phyloP scores from a whole-genome alignment of 2,888 invertebrate genomes.

The Lycophotia porphyrea region DNA sequence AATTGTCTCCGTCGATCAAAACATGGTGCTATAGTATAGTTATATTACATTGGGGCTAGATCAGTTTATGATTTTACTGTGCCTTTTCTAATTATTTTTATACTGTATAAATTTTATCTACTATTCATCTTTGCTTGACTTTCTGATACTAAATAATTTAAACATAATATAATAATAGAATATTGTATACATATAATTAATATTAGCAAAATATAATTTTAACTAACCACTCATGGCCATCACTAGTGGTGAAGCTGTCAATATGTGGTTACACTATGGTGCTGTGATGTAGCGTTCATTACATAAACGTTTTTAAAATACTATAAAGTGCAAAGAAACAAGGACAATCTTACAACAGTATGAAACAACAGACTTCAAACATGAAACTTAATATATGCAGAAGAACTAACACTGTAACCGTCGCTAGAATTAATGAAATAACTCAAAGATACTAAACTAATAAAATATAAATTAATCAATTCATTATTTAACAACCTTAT shows the following conservation, averaged over 20 bases:
- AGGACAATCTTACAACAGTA: slow-evolving; percentile 58
- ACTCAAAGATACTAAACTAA: slow-evolving; percentile 39
- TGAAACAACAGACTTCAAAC: slow-evolving; percentile 59
- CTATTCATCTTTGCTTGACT: background rate
- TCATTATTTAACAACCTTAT: slow-evolving; percentile 47
- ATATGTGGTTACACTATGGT: slow-evolving; percentile 9
- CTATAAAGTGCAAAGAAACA: slow-evolving; percentile 38
- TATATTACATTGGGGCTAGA: slow-evolving; percentile 46
- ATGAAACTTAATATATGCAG: slow-evolving; percentile 45
- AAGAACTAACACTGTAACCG: slow-evolving; percentile 20
- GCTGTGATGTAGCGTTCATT: slow-evolving; percentile 7
- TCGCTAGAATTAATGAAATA: slow-evolving; percentile 28
- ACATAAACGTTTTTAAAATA: slow-evolving; percentile 22
- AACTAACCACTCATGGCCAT: background rate
- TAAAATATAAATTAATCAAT: slow-evolving; percentile 47
- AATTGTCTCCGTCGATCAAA: slow-evolving; percentile 5
- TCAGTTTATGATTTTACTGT: background rate
- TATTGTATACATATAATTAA: slow-evolving; percentile 1
- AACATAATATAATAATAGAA: too few relatives aligned
- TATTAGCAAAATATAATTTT: background rate
- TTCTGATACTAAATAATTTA: slow-evolving; percentile 2
- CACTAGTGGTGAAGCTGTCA: background rate
- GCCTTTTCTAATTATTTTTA: background rate
- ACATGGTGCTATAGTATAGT: background rate
- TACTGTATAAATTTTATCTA: background rate